Conservation (phyloP, 2,888 invertebrate species). For the Mythimna ferrago region DNA sequence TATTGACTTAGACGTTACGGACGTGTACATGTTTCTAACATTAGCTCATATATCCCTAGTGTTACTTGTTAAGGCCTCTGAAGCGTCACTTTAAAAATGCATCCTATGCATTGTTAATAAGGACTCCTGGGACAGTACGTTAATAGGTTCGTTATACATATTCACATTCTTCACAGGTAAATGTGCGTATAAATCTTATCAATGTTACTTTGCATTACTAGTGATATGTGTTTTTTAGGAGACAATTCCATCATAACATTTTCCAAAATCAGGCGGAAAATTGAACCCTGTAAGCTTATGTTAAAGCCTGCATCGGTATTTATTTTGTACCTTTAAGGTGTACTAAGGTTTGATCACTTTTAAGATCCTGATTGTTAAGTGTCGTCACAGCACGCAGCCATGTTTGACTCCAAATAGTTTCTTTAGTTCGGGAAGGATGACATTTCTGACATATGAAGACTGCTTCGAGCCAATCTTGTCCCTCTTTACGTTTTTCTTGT, state of each 20-base stretch:
- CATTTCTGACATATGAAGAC: conserved; percentile 94
- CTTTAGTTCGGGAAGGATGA: conserved; percentile 96
- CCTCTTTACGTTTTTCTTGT: conserved; percentile 94
- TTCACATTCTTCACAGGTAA: conserved; percentile 40
- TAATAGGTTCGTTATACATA: conserved; percentile 34
- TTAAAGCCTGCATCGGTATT: conserved; percentile 43
- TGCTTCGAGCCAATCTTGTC: conserved; percentile 94
- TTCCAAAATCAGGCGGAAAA: conserved; percentile 75
- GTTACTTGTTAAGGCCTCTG: conserved; percentile 58
- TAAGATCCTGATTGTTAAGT: conserved; percentile 37
- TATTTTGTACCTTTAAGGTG: conserved; percentile 53
- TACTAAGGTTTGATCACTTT: conserved; percentile 54
- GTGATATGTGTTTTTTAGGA: conserved; percentile 80
- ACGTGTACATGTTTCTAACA: conserved; percentile 59
- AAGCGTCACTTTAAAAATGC: conserved; percentile 52
- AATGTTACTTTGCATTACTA: conserved; percentile 46
- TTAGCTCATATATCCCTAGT: conserved; percentile 36
- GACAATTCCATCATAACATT: conserved; percentile 68
- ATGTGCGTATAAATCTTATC: conserved; percentile 55
- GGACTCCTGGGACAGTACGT: conserved; percentile 30
- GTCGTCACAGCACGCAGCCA: conserved; percentile 94
- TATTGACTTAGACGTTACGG: conserved; percentile 70
- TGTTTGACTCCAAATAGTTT: conserved; percentile 95
- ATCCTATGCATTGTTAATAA: conserved; percentile 54
- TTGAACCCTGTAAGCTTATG: conserved; percentile 72